These are phyloP conservation scores for Columba livia DNA, from an alignment of 2,113 vertebrate species.

Conservation along the genomic window DNA sequence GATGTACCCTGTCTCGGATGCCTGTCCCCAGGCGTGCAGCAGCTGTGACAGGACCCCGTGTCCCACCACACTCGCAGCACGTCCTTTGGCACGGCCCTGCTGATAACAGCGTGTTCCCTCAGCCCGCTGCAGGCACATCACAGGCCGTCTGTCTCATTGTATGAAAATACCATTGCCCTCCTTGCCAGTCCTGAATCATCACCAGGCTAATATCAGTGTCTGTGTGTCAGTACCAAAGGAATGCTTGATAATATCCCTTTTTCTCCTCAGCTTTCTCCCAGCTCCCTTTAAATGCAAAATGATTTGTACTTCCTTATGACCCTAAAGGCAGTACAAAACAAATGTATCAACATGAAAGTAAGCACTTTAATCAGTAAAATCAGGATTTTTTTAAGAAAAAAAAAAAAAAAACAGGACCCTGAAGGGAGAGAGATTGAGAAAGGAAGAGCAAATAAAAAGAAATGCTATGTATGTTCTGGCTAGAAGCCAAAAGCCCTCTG, in stretches of 20 bases:
- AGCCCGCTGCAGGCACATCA: background rate
- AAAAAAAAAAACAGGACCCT: background rate
- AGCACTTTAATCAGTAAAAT: conserved; percentile 13
- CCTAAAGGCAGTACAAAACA: conserved; percentile 6
- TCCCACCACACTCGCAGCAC: background rate
- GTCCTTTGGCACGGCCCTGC: background rate
- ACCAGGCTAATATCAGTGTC: background rate
- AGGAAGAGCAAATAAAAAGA: conserved; percentile 30
- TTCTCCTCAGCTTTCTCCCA: background rate
- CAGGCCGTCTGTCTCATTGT: background rate
- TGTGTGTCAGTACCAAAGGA: background rate
- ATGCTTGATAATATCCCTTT: background rate
- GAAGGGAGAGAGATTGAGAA: conserved; percentile 9
- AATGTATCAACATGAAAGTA: conserved; percentile 14
- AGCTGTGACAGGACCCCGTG: background rate
- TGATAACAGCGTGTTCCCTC: background rate
- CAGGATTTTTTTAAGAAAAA: background rate
- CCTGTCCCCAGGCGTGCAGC: background rate
- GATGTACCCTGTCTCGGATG: fast-evolving
- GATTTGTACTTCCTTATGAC: conserved; percentile 10
- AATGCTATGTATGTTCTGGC: conserved; percentile 46
- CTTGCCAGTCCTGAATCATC: background rate
- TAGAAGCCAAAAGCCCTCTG: conserved; percentile 41
- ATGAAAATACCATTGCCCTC: background rate
- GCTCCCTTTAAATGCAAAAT: background rate